Conservation (phyloP, 1,140 invertebrate genomes). For the Drosophila carrolli region DNA sequence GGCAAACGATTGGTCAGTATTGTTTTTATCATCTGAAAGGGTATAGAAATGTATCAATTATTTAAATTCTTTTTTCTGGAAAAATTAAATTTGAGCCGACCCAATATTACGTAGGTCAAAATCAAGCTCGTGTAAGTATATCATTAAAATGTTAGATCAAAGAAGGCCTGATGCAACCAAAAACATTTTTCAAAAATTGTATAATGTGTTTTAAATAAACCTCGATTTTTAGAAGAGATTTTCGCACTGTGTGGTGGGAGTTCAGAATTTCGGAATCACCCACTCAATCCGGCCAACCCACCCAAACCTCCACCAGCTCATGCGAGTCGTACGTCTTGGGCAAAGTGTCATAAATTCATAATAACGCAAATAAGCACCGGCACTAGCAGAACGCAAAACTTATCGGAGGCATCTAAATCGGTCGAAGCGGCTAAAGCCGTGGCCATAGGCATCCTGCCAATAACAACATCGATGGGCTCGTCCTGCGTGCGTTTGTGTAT, state of each 20-base stretch:
- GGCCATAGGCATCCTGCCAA: conserved; percentile 70
- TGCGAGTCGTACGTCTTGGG: conserved; percentile 46
- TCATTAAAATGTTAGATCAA: too few relatives aligned
- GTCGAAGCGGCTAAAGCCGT: conserved; percentile 29
- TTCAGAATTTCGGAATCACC: conserved; percentile 21
- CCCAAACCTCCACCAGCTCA: conserved; percentile 4
- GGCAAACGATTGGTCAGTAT: too few relatives aligned
- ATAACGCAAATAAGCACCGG: conserved; percentile 81
- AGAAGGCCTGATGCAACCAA: too few relatives aligned
- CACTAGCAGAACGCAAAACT: conserved; percentile 54
- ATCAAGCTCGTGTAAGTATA: too few relatives aligned
- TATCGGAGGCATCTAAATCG: conserved; percentile 74
- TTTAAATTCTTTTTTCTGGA: too few relatives aligned
- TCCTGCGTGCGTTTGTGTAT: conserved; percentile 42
- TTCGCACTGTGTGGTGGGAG: background rate
- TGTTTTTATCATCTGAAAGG: too few relatives aligned
- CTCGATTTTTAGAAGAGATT: background rate
- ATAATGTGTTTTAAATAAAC: too few relatives aligned
- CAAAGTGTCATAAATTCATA: conserved; percentile 82
- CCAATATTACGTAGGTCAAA: too few relatives aligned
- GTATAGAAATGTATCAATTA: too few relatives aligned
- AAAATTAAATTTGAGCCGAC: too few relatives aligned
- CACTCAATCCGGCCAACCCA: conserved; percentile 16
- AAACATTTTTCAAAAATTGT: too few relatives aligned
- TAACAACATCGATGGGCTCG: conserved; percentile 60